These are phyloP conservation scores for Rhynchophorus ferrugineus DNA, from an alignment of 1,140 invertebrate genomes.

Conservation along the genomic window DNA sequence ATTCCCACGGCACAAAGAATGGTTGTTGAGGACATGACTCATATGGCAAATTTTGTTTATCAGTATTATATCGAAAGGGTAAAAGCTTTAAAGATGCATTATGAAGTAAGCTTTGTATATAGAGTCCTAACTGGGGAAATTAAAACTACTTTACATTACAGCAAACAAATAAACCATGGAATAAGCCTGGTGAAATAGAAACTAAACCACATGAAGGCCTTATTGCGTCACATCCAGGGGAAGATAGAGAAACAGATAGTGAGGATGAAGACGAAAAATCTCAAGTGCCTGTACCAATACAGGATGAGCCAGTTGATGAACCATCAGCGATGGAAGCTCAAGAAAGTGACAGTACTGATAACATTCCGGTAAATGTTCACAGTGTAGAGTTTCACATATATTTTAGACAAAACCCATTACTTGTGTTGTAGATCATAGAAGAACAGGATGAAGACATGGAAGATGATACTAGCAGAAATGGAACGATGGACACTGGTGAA, in stretches of 20 bases:
- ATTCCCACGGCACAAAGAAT: conserved; percentile 40
- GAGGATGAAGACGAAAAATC: conserved; percentile 36
- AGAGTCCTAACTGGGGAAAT: neutral
- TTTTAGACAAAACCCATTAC: neutral
- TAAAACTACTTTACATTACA: conserved; percentile 1
- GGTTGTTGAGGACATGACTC: conserved; percentile 76
- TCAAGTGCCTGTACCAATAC: conserved; percentile 33
- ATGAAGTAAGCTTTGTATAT: conserved; percentile 37
- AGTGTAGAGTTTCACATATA: neutral
- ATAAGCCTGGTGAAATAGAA: conserved; percentile 44
- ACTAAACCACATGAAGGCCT: conserved; percentile 36
- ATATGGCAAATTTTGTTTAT: conserved; percentile 90
- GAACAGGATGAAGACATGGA: conserved; percentile 22
- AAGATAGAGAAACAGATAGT: conserved; percentile 41
- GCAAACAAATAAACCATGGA: conserved; percentile 43
- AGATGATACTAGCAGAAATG: conserved; percentile 3
- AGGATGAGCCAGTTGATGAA: conserved; percentile 37
- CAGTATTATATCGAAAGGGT: conserved; percentile 78
- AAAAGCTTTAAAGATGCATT: conserved; percentile 53
- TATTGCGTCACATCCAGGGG: conserved; percentile 41
- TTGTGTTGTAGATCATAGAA: conserved; percentile 5
- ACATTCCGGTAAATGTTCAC: neutral
- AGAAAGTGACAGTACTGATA: too few species aligned
- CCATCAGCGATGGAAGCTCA: neutral
- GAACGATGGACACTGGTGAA: conserved; percentile 26